These are phyloP conservation scores for Enhydra lutris DNA, from an alignment of 2,113 vertebrate species.

Conservation along the genomic window DNA sequence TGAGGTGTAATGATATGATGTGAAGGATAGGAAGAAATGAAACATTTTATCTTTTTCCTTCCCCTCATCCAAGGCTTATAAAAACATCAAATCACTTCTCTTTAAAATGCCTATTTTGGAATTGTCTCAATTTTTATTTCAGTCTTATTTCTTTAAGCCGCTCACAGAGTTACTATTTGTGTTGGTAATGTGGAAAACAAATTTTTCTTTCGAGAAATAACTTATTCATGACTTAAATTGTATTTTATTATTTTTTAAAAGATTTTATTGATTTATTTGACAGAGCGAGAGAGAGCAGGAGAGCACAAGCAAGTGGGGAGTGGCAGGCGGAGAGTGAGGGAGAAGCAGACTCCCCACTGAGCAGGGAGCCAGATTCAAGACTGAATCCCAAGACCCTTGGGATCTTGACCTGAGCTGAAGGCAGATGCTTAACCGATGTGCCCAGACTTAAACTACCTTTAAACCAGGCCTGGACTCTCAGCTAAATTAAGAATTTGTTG, in stretches of 20 bases:
- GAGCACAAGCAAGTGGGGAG: no score
- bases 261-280: no score
- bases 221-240: not conserved
- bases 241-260: no score
- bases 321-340: no score
- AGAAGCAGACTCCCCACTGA: no score
- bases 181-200: not conserved
- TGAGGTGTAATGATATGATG: not conserved
- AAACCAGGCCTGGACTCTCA: not conserved
- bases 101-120: not conserved
- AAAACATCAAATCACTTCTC: not conserved
- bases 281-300: no score
- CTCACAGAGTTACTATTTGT: not conserved
- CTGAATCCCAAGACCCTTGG: no score
- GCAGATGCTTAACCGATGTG: no score
- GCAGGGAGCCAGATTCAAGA: no score
- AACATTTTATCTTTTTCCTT: not conserved
- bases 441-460: not conserved
- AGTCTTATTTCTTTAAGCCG: not conserved
- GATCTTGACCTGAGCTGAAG: no score
- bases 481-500: not conserved
- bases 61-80: not conserved
- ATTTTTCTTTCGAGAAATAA: not conserved
- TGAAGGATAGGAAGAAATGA: not conserved
- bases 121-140: not conserved